Evolutionary conservation across 1,140 invertebrate species (phyloP).

Genomic region (Ooceraea biroi): DNA sequence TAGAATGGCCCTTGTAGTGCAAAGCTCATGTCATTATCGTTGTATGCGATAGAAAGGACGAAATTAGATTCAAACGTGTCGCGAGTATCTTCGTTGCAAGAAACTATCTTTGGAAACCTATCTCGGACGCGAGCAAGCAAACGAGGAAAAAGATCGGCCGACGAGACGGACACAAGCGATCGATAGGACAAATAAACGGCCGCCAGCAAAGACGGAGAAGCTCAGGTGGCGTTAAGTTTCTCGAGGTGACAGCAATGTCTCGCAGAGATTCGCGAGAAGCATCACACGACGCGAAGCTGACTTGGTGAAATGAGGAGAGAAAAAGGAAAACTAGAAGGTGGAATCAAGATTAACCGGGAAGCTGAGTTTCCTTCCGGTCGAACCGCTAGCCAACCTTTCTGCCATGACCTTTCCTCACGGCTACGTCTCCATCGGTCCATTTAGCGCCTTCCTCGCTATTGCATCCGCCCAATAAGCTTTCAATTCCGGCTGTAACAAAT

Average conservation of each 20-base stretch:
- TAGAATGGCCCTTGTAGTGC: no score
- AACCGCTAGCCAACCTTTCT: constrained; percentile 56
- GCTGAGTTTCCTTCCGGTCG: constrained; percentile 61
- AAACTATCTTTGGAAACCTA: no score
- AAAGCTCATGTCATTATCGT: no score
- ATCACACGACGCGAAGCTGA: constrained; percentile 2
- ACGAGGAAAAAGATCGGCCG: neutral
- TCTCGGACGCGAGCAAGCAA: neutral
- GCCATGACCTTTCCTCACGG: constrained; percentile 15
- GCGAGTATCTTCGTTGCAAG: no score
- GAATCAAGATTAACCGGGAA: constrained; percentile 70
- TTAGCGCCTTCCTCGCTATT: constrained; percentile 61
- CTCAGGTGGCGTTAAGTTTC: constrained; percentile 49
- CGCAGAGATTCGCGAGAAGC: constrained; percentile 15
- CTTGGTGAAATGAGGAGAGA: constrained; percentile 39
- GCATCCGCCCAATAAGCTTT: constrained; percentile 65
- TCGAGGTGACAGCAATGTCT: constrained; percentile 1
- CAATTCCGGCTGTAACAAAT: constrained; percentile 38
- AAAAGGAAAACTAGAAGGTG: constrained; percentile 23
- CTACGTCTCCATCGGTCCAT: constrained; percentile 54
- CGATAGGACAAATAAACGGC: constrained; percentile 37
- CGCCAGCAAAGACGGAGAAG: neutral
- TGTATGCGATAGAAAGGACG: no score
- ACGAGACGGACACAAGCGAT: constrained; percentile 20
- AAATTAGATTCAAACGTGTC: no score